phyloP scores from a whole-genome alignment of 2,113 vertebrate species.

The Epinephelus lanceolatus region DNA sequence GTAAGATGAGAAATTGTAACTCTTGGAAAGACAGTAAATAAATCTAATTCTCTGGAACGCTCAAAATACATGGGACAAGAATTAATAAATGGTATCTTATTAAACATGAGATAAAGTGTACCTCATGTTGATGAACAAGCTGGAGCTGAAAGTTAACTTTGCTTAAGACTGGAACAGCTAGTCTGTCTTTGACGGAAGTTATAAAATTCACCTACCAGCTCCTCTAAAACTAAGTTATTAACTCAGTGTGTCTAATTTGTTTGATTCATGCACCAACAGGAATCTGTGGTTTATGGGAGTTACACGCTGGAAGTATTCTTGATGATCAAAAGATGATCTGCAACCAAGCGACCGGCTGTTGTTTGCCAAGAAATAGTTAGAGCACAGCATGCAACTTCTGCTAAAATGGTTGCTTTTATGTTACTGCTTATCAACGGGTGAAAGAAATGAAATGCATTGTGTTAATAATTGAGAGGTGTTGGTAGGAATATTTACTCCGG shows the following conservation, averaged over 20 bases:
- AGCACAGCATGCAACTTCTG: not conserved
- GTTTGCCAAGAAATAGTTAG: not conserved
- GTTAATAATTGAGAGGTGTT: not conserved
- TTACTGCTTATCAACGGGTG: not conserved
- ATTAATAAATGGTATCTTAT: not conserved
- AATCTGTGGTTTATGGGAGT: not conserved
- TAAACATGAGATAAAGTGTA: not conserved
- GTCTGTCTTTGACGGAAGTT: not conserved
- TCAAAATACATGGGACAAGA: not conserved
- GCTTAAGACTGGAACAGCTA: not conserved
- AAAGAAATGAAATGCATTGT: not conserved
- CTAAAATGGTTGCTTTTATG: not conserved
- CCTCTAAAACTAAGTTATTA: too few relatives aligned
- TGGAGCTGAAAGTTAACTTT: not conserved
- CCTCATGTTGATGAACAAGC: not conserved
- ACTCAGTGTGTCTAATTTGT: not conserved
- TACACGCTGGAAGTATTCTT: too few relatives aligned
- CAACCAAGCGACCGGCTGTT: not conserved
- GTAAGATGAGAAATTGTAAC: not conserved
- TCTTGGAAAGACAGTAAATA: not conserved
- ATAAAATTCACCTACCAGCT: too few relatives aligned
- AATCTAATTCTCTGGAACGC: not conserved
- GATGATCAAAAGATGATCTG: too few relatives aligned
- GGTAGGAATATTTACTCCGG: not conserved
- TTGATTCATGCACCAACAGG: not conserved